Conservation (phyloP, 2,888 invertebrate genomes). For the Synanthedon formicaeformis region DNA sequence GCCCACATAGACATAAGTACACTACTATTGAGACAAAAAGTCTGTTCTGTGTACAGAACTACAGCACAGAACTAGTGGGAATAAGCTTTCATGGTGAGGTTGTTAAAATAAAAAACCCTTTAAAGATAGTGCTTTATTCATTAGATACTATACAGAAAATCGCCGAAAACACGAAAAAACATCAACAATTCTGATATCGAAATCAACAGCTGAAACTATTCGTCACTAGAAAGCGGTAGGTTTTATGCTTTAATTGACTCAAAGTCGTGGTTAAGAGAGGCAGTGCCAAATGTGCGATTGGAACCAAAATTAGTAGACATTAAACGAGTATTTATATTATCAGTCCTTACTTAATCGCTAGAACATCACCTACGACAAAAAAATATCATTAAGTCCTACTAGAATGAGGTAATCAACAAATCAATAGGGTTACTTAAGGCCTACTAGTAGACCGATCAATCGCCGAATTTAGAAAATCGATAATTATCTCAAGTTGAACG, state of each 20-base stretch:
- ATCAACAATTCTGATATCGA: slow-evolving; percentile 47
- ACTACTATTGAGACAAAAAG: no score
- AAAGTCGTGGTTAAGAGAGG: slow-evolving; percentile 27
- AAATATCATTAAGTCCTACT: slow-evolving; percentile 14
- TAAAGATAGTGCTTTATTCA: slow-evolving; percentile 63
- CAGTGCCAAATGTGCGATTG: slow-evolving; percentile 27
- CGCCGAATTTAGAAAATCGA: slow-evolving; percentile 15
- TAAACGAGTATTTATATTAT: slow-evolving; percentile 48
- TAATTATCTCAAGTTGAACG: no score
- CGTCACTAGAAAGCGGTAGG: slow-evolving; percentile 6
- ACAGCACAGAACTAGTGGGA: no score
- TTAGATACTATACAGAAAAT: slow-evolving; percentile 59
- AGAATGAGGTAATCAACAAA: slow-evolving; percentile 36
- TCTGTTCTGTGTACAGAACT: no score
- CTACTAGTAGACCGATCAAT: slow-evolving; percentile 37
- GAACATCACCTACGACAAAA: slow-evolving; percentile 23
- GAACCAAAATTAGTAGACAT: slow-evolving; percentile 13
- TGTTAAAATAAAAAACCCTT: slow-evolving; percentile 19
- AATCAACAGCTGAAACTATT: slow-evolving; percentile 24
- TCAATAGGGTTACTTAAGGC: slow-evolving; percentile 47
- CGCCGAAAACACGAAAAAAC: slow-evolving; percentile 56
- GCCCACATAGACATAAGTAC: no score
- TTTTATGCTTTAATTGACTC: slow-evolving; percentile 11
- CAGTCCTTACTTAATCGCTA: slow-evolving; percentile 66
- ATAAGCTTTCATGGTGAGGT: no score